Evolutionary conservation across 1,140 invertebrate species (phyloP).

Genomic region (Acyrthosiphon pisum): DNA sequence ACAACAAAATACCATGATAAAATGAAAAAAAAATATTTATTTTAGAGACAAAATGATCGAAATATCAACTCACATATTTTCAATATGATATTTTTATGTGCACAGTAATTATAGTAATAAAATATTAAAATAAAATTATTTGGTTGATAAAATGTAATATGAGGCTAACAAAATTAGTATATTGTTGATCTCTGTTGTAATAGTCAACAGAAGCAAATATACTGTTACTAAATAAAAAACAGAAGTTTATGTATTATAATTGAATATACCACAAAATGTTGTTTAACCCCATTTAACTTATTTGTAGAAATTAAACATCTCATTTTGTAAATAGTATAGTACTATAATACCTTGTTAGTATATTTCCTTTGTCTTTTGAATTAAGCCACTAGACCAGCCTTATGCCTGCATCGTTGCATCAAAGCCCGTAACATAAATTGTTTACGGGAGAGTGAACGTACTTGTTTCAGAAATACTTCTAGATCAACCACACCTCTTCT

Average conservation of each 20-base stretch:
- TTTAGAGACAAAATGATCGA: not conserved
- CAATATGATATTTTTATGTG: not conserved
- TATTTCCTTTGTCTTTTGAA: not conserved
- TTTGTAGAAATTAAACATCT: not conserved
- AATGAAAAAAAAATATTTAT: not conserved
- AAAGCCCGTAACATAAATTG: conserved; percentile 95
- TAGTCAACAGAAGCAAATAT: not conserved
- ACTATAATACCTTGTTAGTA: not conserved
- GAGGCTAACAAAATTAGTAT: not conserved
- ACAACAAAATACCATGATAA: not conserved
- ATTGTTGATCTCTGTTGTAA: not conserved
- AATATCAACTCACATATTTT: not conserved
- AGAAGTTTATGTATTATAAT: not conserved
- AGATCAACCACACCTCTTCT: conserved; percentile 91
- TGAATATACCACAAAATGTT: not conserved
- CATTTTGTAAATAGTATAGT: no score
- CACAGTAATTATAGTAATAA: not conserved
- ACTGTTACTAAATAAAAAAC: not conserved
- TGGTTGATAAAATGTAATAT: not conserved
- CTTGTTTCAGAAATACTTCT: conserved; percentile 96
- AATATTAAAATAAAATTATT: not conserved
- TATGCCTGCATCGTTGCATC: conserved; percentile 96
- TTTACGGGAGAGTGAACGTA: conserved; percentile 89
- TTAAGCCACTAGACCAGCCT: conserved; percentile 77
- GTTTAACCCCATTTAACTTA: not conserved